Base-by-base conservation (phyloP, 2,888 invertebrate genomes). In the Lissonota sp. region DNA sequence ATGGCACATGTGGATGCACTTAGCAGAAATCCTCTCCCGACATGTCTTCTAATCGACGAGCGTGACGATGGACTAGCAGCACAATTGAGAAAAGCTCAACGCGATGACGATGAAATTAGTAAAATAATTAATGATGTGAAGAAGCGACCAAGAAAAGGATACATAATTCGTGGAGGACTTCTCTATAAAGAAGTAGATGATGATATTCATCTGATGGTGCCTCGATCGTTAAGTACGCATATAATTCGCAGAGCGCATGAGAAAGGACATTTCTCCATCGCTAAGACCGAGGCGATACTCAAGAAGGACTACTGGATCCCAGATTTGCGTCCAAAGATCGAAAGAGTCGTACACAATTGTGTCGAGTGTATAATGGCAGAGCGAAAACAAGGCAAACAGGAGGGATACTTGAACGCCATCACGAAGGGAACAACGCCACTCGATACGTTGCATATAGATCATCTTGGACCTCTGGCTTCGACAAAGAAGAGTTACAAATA, bases 401-500 rank as follows among this genome's bases (percentile, higher is more conserved):
- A 91, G 83, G 90, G 91, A 12, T 86, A 84, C 4, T 79, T 91
- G 37, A 70, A 88, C 57, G 83, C 87, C 0, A 88, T 92, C 2
- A 85, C 88, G 8, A 91, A 92, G 57, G 88, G 83, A 8, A 86
- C 84, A 2, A 60, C 63, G 1, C 91, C 91, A 3, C 60, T 91
- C 4, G 66, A 86, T 10, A 91, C 89, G 0, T 88, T 86, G 8
- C 90, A 91, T 53, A 62, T 89, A 4, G 92, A 92, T 60, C 92
- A 91, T 63, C 55, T 93, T 0, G 91, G 91, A 6, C 91, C 91
- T 0, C 46, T 91, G 69, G 49, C 78, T 3, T 74, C 85, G 12
- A 89, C 89, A 5, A 83, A 83, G 12, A 89, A 89, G 71, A 71
- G 12, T 2, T 84, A 84, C 8, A 7, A 26, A n/a, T 74, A 84